Conservation (phyloP, 2,113 vertebrate genomes). For the Cygnus atratus region DNA sequence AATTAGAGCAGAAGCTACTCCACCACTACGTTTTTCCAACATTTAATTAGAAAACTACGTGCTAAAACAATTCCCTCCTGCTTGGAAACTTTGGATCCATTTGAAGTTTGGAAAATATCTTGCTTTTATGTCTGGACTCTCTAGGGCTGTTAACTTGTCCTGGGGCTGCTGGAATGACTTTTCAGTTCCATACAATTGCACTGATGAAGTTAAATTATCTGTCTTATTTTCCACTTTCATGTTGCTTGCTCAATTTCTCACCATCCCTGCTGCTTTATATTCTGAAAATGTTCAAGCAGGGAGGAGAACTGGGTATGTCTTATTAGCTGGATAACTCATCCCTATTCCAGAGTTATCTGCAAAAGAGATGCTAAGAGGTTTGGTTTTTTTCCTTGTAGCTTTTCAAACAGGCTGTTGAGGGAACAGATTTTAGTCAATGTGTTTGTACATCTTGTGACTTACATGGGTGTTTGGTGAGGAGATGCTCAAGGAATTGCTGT, state of each 20-base stretch:
- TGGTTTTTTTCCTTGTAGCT: background rate
- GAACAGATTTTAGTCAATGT: slow-evolving; percentile 10
- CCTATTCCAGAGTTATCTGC: background rate
- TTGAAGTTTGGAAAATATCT: slow-evolving; percentile 41
- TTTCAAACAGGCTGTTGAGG: background rate
- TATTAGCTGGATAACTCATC: background rate
- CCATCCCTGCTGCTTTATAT: background rate
- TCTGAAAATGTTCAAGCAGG: background rate
- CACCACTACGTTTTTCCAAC: slow-evolving; percentile 23
- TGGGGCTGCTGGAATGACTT: slow-evolving; percentile 21
- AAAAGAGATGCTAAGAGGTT: background rate
- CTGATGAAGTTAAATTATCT: background rate
- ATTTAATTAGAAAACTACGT: slow-evolving; percentile 47
- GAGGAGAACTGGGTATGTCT: background rate
- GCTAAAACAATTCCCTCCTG: slow-evolving; percentile 41
- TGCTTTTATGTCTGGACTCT: slow-evolving; percentile 30
- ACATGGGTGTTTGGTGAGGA: background rate
- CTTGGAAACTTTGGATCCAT: slow-evolving; percentile 35
- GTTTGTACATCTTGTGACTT: background rate
- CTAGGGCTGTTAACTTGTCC: background rate
- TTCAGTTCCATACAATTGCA: background rate
- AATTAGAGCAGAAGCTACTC: background rate
- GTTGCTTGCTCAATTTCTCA: slow-evolving; percentile 1
- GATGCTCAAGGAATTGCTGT: background rate
- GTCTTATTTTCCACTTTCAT: slow-evolving; percentile 13